Base-by-base conservation (phyloP, 1,140 invertebrate species). In the Octopus bimaculoides region DNA sequence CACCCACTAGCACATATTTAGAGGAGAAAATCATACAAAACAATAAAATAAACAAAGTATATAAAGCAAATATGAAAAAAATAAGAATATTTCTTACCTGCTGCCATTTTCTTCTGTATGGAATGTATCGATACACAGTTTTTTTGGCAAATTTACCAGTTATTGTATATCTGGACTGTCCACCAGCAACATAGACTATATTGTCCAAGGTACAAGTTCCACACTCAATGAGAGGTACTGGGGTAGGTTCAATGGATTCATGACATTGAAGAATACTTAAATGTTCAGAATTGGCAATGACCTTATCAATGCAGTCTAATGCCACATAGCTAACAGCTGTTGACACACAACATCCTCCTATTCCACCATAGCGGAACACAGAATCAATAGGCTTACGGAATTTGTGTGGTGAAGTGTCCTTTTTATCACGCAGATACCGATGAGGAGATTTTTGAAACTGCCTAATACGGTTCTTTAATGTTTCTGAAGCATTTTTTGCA, bases 121-220 rank as follows among this genome's bases (percentile, higher is more conserved):
- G 66, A 61, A 81, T 80, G 20, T 81, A 76, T 75, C 80, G 75
- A 73, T 79, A 81, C 61, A 81, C 73, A 77, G 77, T 75, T 26
- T 73, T 75, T 10, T 79, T 26, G 5, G 82, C 82, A 78, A 79
- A 78, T 78, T 83, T 75, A 17, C 76, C 82, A 56, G 75, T 77
- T 52, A 78, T 73, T 8, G 78, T 79, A 41, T 81, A 81, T 9
- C 71, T 77, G 14, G 77, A 75, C 78, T 83, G 82, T 14, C 82
- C 82, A 14, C 82, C 82, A 73, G 78, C 80, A 8, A 83, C 77
- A 61, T 83, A 83, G 53, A 83, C 26, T 14, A 77, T 75, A 55
- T 81, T 80, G 54, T 80, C 80, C 9, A 81, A 76, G 52, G 75
- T 81, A 73, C 80, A 81, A 8, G 79, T n/a, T 14, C 66, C 66